Percentiles rank a stretch among this genome's conserved stretches.
These are phyloP conservation scores for Hylaeus anthracinus DNA, from an alignment of 1,140 invertebrate genomes.

Conservation along the genomic window DNA sequence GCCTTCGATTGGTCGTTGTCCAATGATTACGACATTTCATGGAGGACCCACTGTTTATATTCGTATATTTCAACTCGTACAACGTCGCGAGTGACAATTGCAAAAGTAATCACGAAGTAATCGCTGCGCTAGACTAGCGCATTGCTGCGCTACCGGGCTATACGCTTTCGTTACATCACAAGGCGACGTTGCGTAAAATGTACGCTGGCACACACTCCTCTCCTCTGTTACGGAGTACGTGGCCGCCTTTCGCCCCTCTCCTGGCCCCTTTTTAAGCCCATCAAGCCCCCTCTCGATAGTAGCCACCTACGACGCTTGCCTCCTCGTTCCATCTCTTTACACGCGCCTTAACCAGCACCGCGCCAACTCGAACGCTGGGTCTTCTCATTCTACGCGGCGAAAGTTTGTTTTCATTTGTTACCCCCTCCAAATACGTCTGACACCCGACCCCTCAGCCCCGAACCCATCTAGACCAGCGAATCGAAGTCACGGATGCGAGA, in stretches of 20 bases:
- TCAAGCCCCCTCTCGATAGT: background rate
- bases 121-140: background rate
- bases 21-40: too few relatives aligned
- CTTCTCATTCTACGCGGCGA: conserved; percentile 70
- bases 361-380: conserved; percentile 32
- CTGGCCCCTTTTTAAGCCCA: conserved; percentile 56
- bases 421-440: background rate
- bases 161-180: conserved; percentile 62
- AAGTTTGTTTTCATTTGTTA: conserved; percentile 71
- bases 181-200: conserved; percentile 72
- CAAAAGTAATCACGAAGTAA: too few relatives aligned
- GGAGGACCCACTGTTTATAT: too few relatives aligned
- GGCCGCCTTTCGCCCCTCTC: conserved; percentile 64
- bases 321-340: conserved; percentile 35
- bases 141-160: background rate
- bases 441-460: conserved; percentile 30
- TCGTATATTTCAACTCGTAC: too few relatives aligned
- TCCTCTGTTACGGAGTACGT: conserved; percentile 50
- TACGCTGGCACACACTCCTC: conserved; percentile 55
- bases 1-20: too few relatives aligned
- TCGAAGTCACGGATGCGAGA: background rate
- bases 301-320: background rate
- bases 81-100: too few relatives aligned
- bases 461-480: background rate
- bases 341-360: conserved; percentile 39